Evolutionary conservation across 2,888 invertebrate species (phyloP), one percentile per base, ranked within the genome.

Genomic region (Hedychridium roseum): DNA sequence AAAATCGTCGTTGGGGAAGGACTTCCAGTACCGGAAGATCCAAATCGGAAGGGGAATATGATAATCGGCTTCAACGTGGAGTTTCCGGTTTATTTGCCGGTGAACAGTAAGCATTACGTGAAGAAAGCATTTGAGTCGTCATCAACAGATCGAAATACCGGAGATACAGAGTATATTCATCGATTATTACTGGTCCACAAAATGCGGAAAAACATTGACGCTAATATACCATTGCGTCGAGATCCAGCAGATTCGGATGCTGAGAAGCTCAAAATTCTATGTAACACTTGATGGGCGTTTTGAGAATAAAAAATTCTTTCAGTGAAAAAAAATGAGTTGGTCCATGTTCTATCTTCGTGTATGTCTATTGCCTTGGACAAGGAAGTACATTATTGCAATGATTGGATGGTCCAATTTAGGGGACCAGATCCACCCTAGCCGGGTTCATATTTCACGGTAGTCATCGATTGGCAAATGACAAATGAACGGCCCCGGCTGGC

Each of bases 1-100:
- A 91, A 90, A 76, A 68, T 86, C 0, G 81, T 92, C 0, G 82
- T 83, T 41, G 85, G 84, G 4, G 92, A 92, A 79, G 92, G 92
- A 1, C 80, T 92, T 64, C 91, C 91, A 0, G 73, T 87, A 43
- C 82, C 85, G 1, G 84, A 85, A 43, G 82, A 85, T 64, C 80
- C 82, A 32, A 84, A 83, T 38, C 82, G 84, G 27, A 86, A 83
- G 60, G 92, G 92, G 6, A 84, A 89, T 69, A 78, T 92, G 30
- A 83, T 88, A 32, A 83, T 92, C 57, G 82, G 82, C 43, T 92
- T 92, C 70, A 79, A 84, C 41, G 82, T 86, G 21, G 74, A 80
- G 49, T 86, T 84, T 73, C 86, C 86, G 5, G 66, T 73, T 45
- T 83, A 84, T 68, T 66, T 85, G 37, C 80, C 83, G 9, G 77